phyloP scores from a whole-genome alignment of 2,888 invertebrate species.

The Athalia rosae region DNA sequence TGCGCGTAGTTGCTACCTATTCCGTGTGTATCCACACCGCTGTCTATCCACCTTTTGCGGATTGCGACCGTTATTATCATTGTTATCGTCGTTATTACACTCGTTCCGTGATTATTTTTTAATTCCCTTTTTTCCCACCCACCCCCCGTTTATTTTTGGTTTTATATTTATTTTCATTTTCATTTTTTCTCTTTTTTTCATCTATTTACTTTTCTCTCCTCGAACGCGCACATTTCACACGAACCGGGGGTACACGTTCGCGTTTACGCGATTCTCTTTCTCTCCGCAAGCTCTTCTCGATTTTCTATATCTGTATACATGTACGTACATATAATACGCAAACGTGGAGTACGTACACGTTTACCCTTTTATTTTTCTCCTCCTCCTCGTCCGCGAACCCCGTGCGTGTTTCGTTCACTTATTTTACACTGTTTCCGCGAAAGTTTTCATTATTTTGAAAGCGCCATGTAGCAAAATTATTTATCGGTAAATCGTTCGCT shows the following conservation, averaged over 20 bases:
- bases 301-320: no score
- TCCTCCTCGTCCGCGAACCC: not conserved
- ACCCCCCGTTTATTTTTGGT: constrained; percentile 43
- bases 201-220: constrained; percentile 18
- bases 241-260: not conserved
- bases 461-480: constrained; percentile 22
- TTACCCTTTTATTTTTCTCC: no score
- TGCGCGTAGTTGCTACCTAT: not conserved
- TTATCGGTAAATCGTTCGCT: not conserved
- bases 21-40: not conserved
- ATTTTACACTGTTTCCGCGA: not conserved
- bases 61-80: constrained; percentile 31
- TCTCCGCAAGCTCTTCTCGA: no score
- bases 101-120: constrained; percentile 16
- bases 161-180: constrained; percentile 38
- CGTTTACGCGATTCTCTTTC: not conserved
- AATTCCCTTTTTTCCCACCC: not conserved
- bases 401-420: constrained; percentile 29
- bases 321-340: no score
- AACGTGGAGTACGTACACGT: no score
- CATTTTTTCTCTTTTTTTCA: constrained; percentile 5
- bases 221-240: constrained; percentile 2
- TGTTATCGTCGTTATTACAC: constrained; percentile 36
- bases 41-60: no score
- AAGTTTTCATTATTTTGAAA: constrained; percentile 27